phyloP scores from a whole-genome alignment of 2,888 invertebrate species.

The Eristalis arbustorum region DNA sequence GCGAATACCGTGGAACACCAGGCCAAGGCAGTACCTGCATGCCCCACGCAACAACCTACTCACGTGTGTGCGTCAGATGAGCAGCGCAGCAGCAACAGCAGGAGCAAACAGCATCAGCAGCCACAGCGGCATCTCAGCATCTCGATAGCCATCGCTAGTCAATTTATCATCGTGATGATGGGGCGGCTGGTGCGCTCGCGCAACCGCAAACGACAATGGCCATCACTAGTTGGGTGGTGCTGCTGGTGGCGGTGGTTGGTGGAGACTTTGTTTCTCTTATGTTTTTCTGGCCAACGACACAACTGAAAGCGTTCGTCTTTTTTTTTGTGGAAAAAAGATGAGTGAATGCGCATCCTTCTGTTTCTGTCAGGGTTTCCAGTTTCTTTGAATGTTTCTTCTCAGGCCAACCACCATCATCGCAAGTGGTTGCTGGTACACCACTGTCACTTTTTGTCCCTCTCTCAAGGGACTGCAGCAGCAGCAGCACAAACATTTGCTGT shows the following conservation, averaged over 20 bases:
- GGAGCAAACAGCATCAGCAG: conserved; percentile 41
- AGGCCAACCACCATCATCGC: conserved; percentile 22
- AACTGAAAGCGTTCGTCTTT: conserved; percentile 12
- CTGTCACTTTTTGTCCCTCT: conserved; percentile 60
- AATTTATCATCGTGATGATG: conserved; percentile 73
- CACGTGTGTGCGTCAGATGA: neutral
- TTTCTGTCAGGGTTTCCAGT: conserved; percentile 67
- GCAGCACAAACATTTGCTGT: neutral
- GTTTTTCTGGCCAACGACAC: conserved; percentile 46
- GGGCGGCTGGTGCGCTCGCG: conserved; percentile 68
- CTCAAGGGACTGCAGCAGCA: conserved; percentile 32
- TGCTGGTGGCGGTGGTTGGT: conserved; percentile 31
- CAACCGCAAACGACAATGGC: conserved; percentile 63
- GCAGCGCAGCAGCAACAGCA: conserved; percentile 17
- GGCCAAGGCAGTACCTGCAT: conserved; percentile 39
- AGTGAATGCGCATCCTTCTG: conserved; percentile 67
- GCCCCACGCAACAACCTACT: neutral
- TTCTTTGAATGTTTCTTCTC: conserved; percentile 54
- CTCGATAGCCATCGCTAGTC: conserved; percentile 72
- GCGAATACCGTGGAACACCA: conserved; percentile 66
- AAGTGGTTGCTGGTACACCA: conserved; percentile 5
- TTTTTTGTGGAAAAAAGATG: conserved; percentile 40
- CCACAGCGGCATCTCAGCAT: conserved; percentile 69
- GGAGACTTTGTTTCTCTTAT: conserved; percentile 47
- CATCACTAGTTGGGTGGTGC: conserved; percentile 66